A percentile compares a stretch with the other conserved stretches of the same genome.
phyloP scores from a whole-genome alignment of 1,140 invertebrate species.

The Aporrectodea caliginosa region DNA sequence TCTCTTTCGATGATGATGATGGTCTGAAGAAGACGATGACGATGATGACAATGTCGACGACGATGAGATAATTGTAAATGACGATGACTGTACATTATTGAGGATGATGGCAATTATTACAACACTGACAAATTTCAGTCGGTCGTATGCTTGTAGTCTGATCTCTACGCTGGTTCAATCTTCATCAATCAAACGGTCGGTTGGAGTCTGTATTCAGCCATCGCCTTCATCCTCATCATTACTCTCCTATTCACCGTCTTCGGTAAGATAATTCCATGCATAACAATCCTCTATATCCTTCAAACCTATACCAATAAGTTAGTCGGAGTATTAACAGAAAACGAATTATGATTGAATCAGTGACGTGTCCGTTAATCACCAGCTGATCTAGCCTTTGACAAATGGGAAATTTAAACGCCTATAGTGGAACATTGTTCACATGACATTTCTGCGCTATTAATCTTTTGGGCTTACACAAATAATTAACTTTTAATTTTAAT shows the following conservation, averaged over 20 bases:
- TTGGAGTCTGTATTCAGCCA: slow-evolving; percentile 51
- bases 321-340: too few relatives aligned
- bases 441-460: too few relatives aligned
- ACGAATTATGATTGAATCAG: too few relatives aligned
- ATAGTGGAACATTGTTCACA: too few relatives aligned
- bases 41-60: background rate
- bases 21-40: background rate
- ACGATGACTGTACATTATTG: slow-evolving; percentile 16
- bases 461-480: too few relatives aligned
- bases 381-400: too few relatives aligned
- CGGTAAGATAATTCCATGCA: slow-evolving; percentile 2
- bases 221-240: slow-evolving; percentile 54
- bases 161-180: slow-evolving; percentile 56
- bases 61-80: background rate
- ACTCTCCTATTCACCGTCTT: slow-evolving; percentile 52
- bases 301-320: too few relatives aligned
- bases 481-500: too few relatives aligned
- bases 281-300: background rate
- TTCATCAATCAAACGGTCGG: slow-evolving; percentile 55
- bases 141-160: slow-evolving; percentile 44
- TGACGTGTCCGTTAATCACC: too few relatives aligned
- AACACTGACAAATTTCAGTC: background rate
- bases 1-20: background rate
- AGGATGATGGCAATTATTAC: too few relatives aligned
- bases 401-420: too few relatives aligned